A percentile compares a stretch with the other conserved stretches of the same genome.
Evolutionary conservation across 2,888 invertebrate species (phyloP).

Genomic region (Microplitis manilae): DNA sequence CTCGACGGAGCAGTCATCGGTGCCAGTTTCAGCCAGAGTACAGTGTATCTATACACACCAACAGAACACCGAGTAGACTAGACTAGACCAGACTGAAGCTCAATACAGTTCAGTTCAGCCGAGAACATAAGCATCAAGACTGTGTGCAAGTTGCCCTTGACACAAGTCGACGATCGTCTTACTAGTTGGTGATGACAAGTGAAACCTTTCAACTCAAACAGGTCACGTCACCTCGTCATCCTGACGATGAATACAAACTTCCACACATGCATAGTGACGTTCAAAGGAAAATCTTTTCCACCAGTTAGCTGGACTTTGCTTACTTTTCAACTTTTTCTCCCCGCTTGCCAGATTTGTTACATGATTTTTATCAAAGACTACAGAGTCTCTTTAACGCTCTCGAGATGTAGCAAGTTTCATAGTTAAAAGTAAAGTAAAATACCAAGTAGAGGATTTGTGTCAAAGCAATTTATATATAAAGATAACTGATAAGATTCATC

Average conservation of each 20-base stretch:
- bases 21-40: neutral
- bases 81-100: neutral
- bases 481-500: constrained; percentile 11
- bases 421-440: too few relatives aligned
- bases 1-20: constrained; percentile 7
- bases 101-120: too few relatives aligned
- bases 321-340: constrained; percentile 15
- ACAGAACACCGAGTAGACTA: neutral
- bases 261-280: constrained; percentile 22
- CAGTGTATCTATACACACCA: neutral
- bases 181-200: constrained; percentile 15
- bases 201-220: constrained; percentile 25
- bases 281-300: constrained; percentile 12
- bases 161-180: neutral
- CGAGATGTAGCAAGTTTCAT: too few relatives aligned
- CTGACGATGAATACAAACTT: neutral
- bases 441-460: too few relatives aligned
- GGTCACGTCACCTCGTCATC: constrained; percentile 38
- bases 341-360: too few relatives aligned
- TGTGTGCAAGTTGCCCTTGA: neutral
- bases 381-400: too few relatives aligned
- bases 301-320: neutral
- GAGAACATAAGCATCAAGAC: neutral
- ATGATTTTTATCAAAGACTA: too few relatives aligned
- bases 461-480: neutral